Evolutionary conservation across 1,140 invertebrate genomes (phyloP).

Genomic region (Drosophila gunungcola): DNA sequence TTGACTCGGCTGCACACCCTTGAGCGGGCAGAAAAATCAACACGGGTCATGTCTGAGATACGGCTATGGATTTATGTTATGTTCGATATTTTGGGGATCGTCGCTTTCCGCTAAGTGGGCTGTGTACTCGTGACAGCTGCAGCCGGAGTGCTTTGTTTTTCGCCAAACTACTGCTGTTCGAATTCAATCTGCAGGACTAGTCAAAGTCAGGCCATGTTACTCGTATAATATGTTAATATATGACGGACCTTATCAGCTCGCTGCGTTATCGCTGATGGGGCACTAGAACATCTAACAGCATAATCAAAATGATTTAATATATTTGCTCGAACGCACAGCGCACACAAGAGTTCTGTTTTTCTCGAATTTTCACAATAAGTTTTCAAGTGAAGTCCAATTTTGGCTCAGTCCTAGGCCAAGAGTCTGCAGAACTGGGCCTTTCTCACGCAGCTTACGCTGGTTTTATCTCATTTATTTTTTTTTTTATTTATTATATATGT

Average conservation of each 20-base stretch:
- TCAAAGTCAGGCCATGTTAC: slow-evolving; percentile 45
- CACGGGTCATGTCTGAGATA: slow-evolving; percentile 20
- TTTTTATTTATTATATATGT: slow-evolving; percentile 31
- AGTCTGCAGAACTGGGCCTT: slow-evolving; percentile 59
- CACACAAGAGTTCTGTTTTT: slow-evolving; percentile 45
- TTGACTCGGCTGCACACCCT: slow-evolving; percentile 62
- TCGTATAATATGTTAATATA: slow-evolving; percentile 70
- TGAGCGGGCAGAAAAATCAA: slow-evolving; percentile 31
- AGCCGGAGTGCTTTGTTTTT: slow-evolving; percentile 52
- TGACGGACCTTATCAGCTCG: slow-evolving; percentile 57
- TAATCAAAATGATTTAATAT: slow-evolving; percentile 77
- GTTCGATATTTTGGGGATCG: slow-evolving; percentile 24
- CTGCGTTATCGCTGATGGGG: slow-evolving; percentile 49
- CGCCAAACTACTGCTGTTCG: slow-evolving; percentile 34
- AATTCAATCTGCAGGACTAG: slow-evolving; percentile 44
- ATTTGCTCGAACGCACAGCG: slow-evolving; percentile 54
- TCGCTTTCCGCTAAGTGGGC: slow-evolving; percentile 17
- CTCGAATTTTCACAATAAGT: slow-evolving; percentile 35
- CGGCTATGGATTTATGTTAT: slow-evolving; percentile 29
- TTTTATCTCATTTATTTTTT: slow-evolving; percentile 32
- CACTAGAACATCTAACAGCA: slow-evolving; percentile 70
- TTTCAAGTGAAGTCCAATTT: slow-evolving; percentile 31
- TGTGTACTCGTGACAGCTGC: slow-evolving; percentile 59
- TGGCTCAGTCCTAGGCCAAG: slow-evolving; percentile 23
- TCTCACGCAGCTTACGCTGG: slow-evolving; percentile 72